phyloP scores from a whole-genome alignment of 2,113 vertebrate genomes.

The Mus spicilegus region DNA sequence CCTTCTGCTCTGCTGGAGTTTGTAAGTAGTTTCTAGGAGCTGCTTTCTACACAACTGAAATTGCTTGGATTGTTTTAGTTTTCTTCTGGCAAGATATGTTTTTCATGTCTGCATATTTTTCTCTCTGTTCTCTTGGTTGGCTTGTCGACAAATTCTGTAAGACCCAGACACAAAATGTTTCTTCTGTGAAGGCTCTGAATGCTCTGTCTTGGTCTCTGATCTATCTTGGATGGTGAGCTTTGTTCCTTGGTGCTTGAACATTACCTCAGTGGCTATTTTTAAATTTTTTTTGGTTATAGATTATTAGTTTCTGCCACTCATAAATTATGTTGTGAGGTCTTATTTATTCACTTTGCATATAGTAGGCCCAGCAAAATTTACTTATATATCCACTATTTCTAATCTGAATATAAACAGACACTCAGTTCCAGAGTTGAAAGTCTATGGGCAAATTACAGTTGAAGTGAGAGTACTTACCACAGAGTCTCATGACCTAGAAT shows the following conservation, averaged over 20 bases:
- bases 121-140: slow-evolving; percentile 68
- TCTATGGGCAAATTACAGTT: neutral
- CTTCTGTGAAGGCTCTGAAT: slow-evolving; percentile 48
- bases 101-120: slow-evolving; percentile 70
- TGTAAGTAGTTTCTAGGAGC: slow-evolving; percentile 78
- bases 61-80: slow-evolving; percentile 77
- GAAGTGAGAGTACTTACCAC: neutral
- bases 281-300: neutral
- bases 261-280: neutral
- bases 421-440: slow-evolving; percentile 15
- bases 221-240: neutral
- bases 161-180: slow-evolving; percentile 39
- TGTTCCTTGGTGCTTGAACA: neutral
- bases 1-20: slow-evolving; percentile 82
- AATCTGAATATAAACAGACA: neutral
- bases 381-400: neutral
- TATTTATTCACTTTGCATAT: neutral
- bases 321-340: neutral
- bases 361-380: neutral
- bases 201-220: neutral
- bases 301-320: slow-evolving; percentile 4
- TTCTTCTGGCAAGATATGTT: slow-evolving; percentile 78
- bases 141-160: slow-evolving; percentile 70
- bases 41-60: slow-evolving; percentile 79
- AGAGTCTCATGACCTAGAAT: neutral